These are phyloP conservation scores for Deilephila porcellus DNA, from an alignment of 2,888 invertebrate genomes.

Conservation along the genomic window DNA sequence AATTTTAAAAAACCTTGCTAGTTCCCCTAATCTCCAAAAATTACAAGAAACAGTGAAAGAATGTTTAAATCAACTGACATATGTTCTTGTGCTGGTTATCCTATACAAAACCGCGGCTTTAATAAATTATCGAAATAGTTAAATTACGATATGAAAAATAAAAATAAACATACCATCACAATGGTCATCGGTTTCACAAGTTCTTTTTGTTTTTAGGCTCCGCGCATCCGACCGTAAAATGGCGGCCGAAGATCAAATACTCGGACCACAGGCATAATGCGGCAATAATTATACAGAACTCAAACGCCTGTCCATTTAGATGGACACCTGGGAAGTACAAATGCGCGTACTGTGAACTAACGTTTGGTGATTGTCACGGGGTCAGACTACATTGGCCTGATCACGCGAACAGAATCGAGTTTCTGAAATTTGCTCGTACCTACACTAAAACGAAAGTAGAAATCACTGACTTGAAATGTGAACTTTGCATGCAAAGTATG, in stretches of 20 bases:
- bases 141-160: neutral
- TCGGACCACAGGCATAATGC: slow-evolving; percentile 74
- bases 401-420: slow-evolving; percentile 63
- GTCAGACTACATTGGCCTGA: slow-evolving; percentile 60
- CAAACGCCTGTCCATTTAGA: slow-evolving; percentile 74
- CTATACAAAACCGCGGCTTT: neutral
- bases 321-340: slow-evolving; percentile 70
- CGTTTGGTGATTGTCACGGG: slow-evolving; percentile 65
- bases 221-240: slow-evolving; percentile 15
- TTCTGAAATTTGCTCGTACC: slow-evolving; percentile 54
- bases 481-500: slow-evolving; percentile 57
- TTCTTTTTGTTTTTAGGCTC: slow-evolving; percentile 32
- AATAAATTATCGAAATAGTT: neutral
- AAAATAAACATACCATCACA: neutral
- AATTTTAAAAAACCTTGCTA: too few relatives aligned
- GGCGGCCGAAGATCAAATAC: slow-evolving; percentile 29
- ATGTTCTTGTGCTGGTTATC: too few relatives aligned
- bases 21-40: too few relatives aligned
- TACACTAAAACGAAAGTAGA: slow-evolving; percentile 68
- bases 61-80: too few relatives aligned
- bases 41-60: too few relatives aligned
- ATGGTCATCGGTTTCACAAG: neutral
- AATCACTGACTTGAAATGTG: slow-evolving; percentile 65
- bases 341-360: slow-evolving; percentile 67
- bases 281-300: slow-evolving; percentile 69